Base-by-base conservation (phyloP, 2,113 vertebrate species). In the Hippocampus zosterae region DNA sequence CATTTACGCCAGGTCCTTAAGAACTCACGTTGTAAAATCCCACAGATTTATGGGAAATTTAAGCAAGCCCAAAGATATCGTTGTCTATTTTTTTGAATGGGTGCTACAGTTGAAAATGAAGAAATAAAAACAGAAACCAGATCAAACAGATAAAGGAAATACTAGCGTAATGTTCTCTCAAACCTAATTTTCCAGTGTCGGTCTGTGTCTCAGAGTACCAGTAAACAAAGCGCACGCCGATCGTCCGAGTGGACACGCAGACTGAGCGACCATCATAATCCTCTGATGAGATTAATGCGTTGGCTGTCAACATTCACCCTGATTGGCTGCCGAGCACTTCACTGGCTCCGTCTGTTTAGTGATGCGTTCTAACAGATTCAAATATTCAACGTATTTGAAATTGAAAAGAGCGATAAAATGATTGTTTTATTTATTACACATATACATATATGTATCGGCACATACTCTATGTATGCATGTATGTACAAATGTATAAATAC, bases 271-370 rank as follows among this genome's bases (percentile, higher is more conserved):
- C 41, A 29, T 72, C 73, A 81, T 87, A 88, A 89, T 89, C 88
- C 82, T 23, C 63, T 82, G 78, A 84, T 81, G 77, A 65, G 86
- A 87, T 89, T 87, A 89, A 82, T 83, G 69, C 76, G 83, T 71
- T 71, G 72, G 65, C 70, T 63, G 81, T 71, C 81, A 77, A 82
- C 84, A 88, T 87, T 85, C 85, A 64, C 67, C 75, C 41, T 73
- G 71, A 83, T 83, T 85, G 84, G 74, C 81, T 73, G 66, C 75
- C 42, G 77, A 77, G n/a, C 59, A 16, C 68, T 42, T 75, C 65
- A 84, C 75, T 81, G 69, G 69, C 53, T 42, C 57, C 56, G 25
- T 5, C 8, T 15, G 11, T 64, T 23, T 44, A n/a, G 9, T 42
- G 21, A 44, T 37, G 5, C 0, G 13, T 16, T 60, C 2, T 1